Conservation (phyloP, 2,888 invertebrate genomes). For the Drosophila parthenogenetica region DNA sequence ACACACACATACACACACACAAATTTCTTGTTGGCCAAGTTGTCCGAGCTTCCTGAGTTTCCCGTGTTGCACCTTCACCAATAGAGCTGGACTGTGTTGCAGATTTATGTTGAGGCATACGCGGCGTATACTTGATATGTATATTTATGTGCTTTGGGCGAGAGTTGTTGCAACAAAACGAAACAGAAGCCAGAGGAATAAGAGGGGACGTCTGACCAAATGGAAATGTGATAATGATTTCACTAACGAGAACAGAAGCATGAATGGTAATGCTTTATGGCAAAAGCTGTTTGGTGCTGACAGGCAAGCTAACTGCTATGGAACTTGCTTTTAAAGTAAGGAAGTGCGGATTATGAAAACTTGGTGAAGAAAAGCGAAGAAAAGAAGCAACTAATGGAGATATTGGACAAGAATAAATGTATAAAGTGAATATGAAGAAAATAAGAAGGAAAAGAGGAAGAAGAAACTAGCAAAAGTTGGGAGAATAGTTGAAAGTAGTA, state of each 20-base stretch:
- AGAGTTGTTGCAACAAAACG: slow-evolving; percentile 4
- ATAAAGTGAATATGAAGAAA: neutral
- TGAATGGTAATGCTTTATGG: neutral
- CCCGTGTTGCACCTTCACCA: neutral
- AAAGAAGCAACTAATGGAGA: neutral
- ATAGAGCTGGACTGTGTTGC: neutral
- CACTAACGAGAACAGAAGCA: slow-evolving; percentile 12
- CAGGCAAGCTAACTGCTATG: slow-evolving; percentile 5
- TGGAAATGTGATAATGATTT: slow-evolving; percentile 32
- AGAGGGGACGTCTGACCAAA: slow-evolving; percentile 10
- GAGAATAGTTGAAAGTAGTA: too few relatives aligned
- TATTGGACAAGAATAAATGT: neutral
- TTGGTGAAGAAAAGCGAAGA: too few relatives aligned
- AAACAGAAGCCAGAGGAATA: neutral
- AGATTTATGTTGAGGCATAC: slow-evolving; percentile 42
- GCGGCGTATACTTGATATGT: slow-evolving; percentile 48
- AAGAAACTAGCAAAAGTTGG: too few relatives aligned
- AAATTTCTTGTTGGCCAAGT: slow-evolving; percentile 24
- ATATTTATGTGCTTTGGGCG: slow-evolving; percentile 21
- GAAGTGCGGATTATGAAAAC: neutral
- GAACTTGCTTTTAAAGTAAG: neutral
- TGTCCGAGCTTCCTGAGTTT: neutral
- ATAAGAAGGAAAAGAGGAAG: too few relatives aligned
- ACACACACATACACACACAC: slow-evolving; percentile 19
- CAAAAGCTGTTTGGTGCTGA: slow-evolving; percentile 5